Evolutionary conservation across 2,113 vertebrate genomes (phyloP), one percentile per base, ranked within the genome.

Genomic region (Albula glossodonta): DNA sequence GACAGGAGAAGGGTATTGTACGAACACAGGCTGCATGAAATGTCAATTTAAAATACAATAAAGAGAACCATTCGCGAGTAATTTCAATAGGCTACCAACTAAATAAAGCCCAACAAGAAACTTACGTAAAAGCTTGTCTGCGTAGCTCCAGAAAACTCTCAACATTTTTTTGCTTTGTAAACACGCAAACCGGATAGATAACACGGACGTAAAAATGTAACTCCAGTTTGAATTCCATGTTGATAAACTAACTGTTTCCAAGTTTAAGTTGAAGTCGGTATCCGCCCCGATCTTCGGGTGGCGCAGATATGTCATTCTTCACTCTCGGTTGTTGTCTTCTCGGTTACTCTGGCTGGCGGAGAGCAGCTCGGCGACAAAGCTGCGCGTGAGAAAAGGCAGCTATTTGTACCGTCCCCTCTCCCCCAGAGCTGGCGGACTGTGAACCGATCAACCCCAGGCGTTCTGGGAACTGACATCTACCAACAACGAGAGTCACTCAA

Each of bases 241-340:
- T 57, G 52, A 25, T 49, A 51, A 66, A 66, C 60, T 66, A 19
- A 41, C 5, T 19, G 53, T 83, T 70, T 83, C 17, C 60, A 83
- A 83, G 63, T 83, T 66, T 49, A 83, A 74, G 63, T 19, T 83
- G 19, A 82, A 83, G 25, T 56, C 22, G 60, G 17, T 83, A 49
- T 83, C 57, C 60, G 82, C 60, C 82, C 82, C 13, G 63, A 41
- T 51, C 82, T 83, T 13, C 57, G 10, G 6, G 53, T 57, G 11
- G 82, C 66, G 17, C 25, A 83, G 53, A 22, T 31, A 31, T 17
- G 82, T 63, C 53, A 49, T 83, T 83, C 56, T 83, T 83, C 56
- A 19, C 25, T 9, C 56, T 57, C 57, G 8, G 56, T 63, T 63
- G 52, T n/a, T 60, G 53, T 83, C 12, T 57, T 66, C 82, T 83